Percentiles rank a stretch among this genome's conserved stretches.
Evolutionary conservation across 2,797 vertebrate species (phyloP).

Genomic region (Girardinus metallicus): DNA sequence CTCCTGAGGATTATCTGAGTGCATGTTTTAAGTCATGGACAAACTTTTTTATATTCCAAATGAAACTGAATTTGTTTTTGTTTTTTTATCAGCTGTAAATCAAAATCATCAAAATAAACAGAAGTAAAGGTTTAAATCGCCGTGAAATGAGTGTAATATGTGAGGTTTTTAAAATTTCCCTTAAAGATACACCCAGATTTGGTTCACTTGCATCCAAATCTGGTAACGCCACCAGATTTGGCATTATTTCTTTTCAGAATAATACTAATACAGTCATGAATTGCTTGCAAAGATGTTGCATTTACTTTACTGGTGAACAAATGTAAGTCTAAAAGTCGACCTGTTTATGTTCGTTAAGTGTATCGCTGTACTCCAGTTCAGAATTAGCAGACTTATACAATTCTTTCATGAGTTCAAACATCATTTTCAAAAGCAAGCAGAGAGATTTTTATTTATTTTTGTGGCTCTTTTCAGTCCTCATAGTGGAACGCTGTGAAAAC

Average conservation of each 20-base stretch:
- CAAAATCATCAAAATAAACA: background rate
- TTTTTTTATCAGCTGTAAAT: background rate
- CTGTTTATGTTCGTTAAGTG: background rate
- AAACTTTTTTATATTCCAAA: background rate
- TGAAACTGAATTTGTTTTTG: background rate
- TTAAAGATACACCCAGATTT: background rate
- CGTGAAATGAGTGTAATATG: background rate
- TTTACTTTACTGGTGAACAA: background rate
- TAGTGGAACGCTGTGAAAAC: slow-evolving; percentile 10
- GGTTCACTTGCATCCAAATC: background rate
- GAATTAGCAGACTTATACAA: background rate
- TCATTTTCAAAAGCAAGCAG: background rate
- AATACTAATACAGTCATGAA: background rate
- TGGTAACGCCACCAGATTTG: too few species aligned
- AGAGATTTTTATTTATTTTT: background rate
- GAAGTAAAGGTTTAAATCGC: background rate
- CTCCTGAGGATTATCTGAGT: background rate
- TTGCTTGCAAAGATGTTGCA: background rate
- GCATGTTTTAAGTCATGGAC: background rate
- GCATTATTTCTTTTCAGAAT: too few species aligned
- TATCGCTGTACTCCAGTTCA: background rate
- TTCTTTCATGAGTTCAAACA: background rate
- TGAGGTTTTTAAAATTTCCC: background rate
- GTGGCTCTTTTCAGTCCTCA: background rate
- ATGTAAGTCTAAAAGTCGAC: background rate